Conservation (phyloP, 2,888 invertebrate genomes). For the Luffia ferchaultella region DNA sequence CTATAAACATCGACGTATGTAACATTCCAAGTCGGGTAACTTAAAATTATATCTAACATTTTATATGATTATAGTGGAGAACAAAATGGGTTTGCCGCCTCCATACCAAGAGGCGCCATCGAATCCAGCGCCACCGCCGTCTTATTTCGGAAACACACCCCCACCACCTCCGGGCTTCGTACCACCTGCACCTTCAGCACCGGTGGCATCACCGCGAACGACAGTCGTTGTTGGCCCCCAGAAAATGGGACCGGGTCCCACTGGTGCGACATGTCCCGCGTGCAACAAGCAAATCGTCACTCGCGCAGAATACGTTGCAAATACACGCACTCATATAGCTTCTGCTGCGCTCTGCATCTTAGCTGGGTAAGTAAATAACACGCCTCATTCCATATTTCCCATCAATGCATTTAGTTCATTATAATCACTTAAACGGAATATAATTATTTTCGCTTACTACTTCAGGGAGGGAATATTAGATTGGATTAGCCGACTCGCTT, state of each 20-base stretch:
- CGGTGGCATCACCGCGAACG: slow-evolving; percentile 35
- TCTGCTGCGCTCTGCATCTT: slow-evolving; percentile 52
- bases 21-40: too few relatives aligned
- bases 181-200: slow-evolving; percentile 31
- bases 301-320: slow-evolving; percentile 47
- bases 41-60: too few relatives aligned
- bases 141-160: slow-evolving; percentile 49
- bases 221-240: slow-evolving; percentile 15
- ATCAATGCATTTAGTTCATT: too few relatives aligned
- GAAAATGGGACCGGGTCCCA: slow-evolving; percentile 49
- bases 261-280: slow-evolving; percentile 42
- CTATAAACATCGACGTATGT: too few relatives aligned
- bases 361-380: slow-evolving; percentile 44
- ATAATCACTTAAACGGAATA: too few relatives aligned
- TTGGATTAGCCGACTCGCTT: too few relatives aligned
- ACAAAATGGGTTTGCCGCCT: slow-evolving; percentile 56
- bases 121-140: slow-evolving; percentile 47
- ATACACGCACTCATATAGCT: slow-evolving; percentile 50
- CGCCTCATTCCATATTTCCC: too few relatives aligned
- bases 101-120: slow-evolving; percentile 45
- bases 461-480: too few relatives aligned
- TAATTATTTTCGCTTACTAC: too few relatives aligned
- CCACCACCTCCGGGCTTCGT: slow-evolving; percentile 39
- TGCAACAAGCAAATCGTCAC: slow-evolving; percentile 51
- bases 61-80: too few relatives aligned